Base-by-base conservation (phyloP, 2,888 invertebrate genomes). In the Drosophila lacicola region DNA sequence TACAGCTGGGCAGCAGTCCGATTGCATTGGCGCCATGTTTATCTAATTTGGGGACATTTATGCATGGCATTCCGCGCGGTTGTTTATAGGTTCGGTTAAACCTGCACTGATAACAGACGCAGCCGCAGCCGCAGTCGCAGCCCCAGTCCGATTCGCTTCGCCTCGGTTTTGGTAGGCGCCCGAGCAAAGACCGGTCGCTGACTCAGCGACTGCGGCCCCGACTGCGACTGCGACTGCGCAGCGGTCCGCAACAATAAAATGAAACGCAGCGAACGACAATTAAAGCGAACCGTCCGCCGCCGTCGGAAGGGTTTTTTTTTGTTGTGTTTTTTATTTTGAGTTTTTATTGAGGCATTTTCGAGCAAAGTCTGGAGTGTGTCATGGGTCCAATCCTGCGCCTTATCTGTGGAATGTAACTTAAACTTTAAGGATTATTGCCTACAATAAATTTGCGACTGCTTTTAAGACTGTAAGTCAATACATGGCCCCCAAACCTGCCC, bases 11-110 rank as follows among this genome's bases (percentile, higher is more conserved):
- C 73, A 73, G 74, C 60, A 68, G 70, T 25, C 75, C 91, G 91
- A 91, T 91, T 91, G 90, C 91, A 87, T 90, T 91, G 91, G 91
- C 91, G 91, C 91, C 91, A 91, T 90, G 87, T 91, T 91, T 91
- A 91, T 91, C 91, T 91, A 92, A 92, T 91, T 91, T 90, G 91
- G 92, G 92, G 92, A 92, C 92, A 91, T 91, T 91, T 91, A 91
- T 92, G 92, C 91, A 92, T 91, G 92, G 91, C 91, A 92, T 91
- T 91, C 91, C 91, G 91, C 89, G 90, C 91, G 89, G 91, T 91
- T 91, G 91, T 91, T 91, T 91, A 91, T 91, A 91, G 91, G 88
- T 91, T 91, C 91, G 91, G 91, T 91, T 91, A 91, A 91, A 91
- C 91, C 91, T 90, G 91, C 91, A 90, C 90, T 91, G 91, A 91